phyloP scores from a whole-genome alignment of 2,797 vertebrate species.

The Glyptemys insculpta region DNA sequence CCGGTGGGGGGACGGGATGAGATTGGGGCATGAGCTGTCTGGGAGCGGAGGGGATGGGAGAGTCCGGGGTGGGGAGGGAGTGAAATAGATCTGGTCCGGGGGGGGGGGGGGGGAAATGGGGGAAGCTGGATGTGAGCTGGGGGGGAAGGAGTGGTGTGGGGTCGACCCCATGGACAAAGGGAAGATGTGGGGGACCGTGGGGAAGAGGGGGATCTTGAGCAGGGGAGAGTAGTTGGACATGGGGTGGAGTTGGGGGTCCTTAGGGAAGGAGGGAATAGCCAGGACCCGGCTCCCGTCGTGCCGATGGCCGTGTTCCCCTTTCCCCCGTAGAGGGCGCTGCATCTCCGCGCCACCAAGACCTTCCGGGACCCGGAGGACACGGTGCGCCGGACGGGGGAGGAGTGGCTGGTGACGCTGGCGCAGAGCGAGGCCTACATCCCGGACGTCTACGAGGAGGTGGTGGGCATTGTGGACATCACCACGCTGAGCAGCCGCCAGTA shows the following conservation, averaged over 20 bases:
- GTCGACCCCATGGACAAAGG: background rate
- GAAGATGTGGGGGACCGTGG: background rate
- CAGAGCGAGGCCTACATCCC: conserved; percentile 91
- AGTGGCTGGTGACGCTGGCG: conserved; percentile 90
- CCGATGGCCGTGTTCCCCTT: background rate
- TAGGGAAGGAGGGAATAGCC: background rate
- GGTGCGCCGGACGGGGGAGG: conserved; percentile 88
- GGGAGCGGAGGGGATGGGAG: no score
- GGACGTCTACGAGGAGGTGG: conserved; percentile 89
- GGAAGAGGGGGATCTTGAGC: no score
- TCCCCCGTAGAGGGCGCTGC: conserved; percentile 86
- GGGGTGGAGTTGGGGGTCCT: no score
- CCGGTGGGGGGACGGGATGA: no score
- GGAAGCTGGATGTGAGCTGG: no score
- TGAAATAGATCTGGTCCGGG: no score
- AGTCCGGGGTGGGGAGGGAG: no score
- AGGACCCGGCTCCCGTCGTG: no score
- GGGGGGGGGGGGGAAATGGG: no score
- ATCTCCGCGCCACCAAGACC: conserved; percentile 87
- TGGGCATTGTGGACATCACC: conserved; percentile 88
- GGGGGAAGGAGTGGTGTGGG: no score
- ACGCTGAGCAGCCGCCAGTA: conserved; percentile 89
- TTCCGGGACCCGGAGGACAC: conserved; percentile 84
- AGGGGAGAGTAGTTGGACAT: background rate
- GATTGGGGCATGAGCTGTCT: no score